A percentile compares a stretch with the other conserved stretches of the same genome.
These are phyloP conservation scores for Numida meleagris DNA, from an alignment of 2,113 vertebrate species.

Conservation along the genomic window DNA sequence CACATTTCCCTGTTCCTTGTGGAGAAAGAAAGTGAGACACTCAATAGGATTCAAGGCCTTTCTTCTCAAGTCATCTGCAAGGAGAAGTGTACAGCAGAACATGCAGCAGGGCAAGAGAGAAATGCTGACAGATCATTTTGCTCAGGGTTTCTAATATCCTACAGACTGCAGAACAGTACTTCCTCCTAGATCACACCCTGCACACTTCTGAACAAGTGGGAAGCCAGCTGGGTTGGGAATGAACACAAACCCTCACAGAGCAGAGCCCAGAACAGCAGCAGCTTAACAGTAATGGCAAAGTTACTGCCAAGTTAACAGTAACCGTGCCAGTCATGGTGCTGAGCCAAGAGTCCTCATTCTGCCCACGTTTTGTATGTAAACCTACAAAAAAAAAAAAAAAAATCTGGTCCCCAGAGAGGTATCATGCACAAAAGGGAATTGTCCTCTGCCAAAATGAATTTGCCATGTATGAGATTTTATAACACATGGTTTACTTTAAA, in stretches of 20 bases:
- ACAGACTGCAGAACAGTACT: background rate
- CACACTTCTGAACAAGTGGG: background rate
- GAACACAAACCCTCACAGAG: background rate
- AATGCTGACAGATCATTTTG: background rate
- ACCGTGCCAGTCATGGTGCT: fast-evolving
- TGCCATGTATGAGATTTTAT: background rate
- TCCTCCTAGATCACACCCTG: background rate
- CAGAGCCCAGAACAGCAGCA: background rate
- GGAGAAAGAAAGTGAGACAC: background rate
- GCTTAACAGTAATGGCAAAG: background rate
- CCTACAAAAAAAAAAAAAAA: background rate
- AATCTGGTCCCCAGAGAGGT: background rate
- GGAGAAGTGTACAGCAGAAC: background rate
- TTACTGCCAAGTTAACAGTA: background rate
- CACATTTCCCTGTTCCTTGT: background rate
- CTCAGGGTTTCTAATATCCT: background rate
- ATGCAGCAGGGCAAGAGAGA: fast-evolving
- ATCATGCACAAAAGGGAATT: background rate
- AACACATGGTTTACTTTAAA: background rate
- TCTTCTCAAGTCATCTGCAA: background rate
- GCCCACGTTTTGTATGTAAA: background rate
- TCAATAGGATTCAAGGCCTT: background rate
- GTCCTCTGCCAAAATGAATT: background rate
- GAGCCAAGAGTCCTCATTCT: background rate
- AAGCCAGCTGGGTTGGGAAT: background rate